A percentile compares a stretch with the other conserved stretches of the same genome.
phyloP scores from a whole-genome alignment of 1,140 invertebrate species.

The Anthonomus grandis region DNA sequence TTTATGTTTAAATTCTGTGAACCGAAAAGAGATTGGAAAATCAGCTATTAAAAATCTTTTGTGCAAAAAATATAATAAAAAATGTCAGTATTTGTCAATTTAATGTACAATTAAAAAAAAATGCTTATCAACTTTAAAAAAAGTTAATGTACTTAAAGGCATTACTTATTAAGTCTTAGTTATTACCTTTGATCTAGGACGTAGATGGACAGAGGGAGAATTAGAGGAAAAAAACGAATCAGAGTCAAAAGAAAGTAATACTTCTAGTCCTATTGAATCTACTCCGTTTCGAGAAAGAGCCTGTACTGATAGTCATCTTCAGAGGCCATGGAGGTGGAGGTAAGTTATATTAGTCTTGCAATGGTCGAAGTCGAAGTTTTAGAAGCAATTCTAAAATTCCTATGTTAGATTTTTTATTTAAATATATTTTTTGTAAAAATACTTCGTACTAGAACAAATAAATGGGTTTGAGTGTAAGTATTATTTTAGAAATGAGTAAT shows the following conservation, averaged over 20 bases:
- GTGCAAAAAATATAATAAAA: too few relatives aligned
- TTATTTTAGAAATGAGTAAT: not conserved
- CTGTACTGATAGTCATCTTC: constrained; percentile 60
- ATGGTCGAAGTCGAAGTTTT: not conserved
- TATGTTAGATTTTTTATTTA: not conserved
- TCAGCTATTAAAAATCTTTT: too few relatives aligned
- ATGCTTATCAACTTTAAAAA: not conserved
- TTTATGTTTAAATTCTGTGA: too few relatives aligned
- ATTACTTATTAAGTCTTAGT: not conserved
- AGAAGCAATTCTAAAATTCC: not conserved
- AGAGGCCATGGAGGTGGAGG: constrained; percentile 52
- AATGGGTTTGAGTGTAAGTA: not conserved
- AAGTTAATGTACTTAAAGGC: not conserved
- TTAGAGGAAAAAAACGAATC: constrained; percentile 47
- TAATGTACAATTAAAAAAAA: not conserved
- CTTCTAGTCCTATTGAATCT: constrained; percentile 34
- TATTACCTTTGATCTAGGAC: constrained; percentile 29
- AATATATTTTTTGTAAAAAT: not conserved
- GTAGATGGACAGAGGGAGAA: constrained; percentile 51
- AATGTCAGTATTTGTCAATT: too few relatives aligned
- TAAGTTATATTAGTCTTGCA: constrained; percentile 39
- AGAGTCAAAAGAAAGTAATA: constrained; percentile 39
- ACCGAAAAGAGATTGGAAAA: too few relatives aligned
- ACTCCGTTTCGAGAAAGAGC: constrained; percentile 59
- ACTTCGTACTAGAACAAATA: not conserved